These are phyloP conservation scores for Lithobates pipiens DNA, from an alignment of 2,797 vertebrate genomes.

Conservation along the genomic window DNA sequence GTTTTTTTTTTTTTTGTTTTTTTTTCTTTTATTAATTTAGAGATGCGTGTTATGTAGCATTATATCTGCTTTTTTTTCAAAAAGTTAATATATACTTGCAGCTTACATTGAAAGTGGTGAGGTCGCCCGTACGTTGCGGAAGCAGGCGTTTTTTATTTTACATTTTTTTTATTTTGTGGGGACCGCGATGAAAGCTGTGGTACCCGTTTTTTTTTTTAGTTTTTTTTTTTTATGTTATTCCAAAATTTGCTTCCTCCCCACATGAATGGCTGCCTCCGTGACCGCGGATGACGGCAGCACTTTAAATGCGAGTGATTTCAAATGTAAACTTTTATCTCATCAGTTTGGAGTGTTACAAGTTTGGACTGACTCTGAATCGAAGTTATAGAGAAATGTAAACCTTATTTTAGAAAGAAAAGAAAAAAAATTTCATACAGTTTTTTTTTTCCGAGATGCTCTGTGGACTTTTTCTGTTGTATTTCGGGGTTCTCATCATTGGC, in stretches of 20 bases:
- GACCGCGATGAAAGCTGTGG: background rate
- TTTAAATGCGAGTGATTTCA: background rate
- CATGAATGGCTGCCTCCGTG: background rate
- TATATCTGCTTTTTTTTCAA: background rate
- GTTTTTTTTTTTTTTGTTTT: constrained; percentile 7
- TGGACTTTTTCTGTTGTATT: background rate
- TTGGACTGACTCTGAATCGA: too few relatives aligned
- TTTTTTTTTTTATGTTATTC: background rate
- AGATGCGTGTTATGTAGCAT: constrained; percentile 9
- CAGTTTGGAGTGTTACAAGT: background rate
- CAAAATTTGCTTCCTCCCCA: background rate
- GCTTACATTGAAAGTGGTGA: background rate
- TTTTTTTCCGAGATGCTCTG: background rate
- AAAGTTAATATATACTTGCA: background rate
- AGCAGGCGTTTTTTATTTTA: background rate
- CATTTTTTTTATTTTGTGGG: background rate
- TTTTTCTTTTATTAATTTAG: background rate
- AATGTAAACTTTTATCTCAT: background rate
- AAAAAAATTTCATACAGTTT: background rate
- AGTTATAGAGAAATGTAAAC: background rate
- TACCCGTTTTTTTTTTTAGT: too few relatives aligned
- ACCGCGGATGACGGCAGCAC: background rate
- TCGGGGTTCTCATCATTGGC: background rate
- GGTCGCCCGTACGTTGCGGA: background rate
- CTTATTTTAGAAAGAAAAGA: background rate